Evolutionary conservation across 2,113 vertebrate species (phyloP).

Genomic region (Typhlomys cinereus): DNA sequence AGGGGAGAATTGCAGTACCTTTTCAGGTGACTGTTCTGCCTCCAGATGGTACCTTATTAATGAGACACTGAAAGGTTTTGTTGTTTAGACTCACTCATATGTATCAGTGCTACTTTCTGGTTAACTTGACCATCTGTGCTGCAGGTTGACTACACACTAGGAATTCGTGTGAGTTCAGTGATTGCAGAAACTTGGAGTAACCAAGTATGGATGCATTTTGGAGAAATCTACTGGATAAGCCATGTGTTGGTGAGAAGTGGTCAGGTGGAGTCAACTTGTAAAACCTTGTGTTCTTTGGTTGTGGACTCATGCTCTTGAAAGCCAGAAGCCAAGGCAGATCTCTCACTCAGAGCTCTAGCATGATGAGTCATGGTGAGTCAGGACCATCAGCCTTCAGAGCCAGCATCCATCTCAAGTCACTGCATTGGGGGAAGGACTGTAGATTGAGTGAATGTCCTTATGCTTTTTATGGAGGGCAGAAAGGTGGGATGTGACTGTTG

Average conservation of each 20-base stretch:
- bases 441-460: neutral
- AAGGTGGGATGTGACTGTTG: neutral
- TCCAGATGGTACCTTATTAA: neutral
- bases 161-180: neutral
- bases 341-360: neutral
- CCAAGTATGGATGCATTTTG: neutral
- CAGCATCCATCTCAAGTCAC: slow-evolving; percentile 9
- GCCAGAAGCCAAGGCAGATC: neutral
- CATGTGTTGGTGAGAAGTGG: neutral
- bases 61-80: neutral
- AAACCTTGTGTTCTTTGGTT: neutral
- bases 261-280: neutral
- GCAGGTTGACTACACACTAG: neutral
- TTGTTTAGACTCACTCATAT: neutral
- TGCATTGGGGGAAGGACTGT: slow-evolving; percentile 1
- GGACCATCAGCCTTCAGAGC: neutral
- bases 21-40: neutral
- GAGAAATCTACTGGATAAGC: neutral
- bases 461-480: neutral
- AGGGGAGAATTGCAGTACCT: neutral
- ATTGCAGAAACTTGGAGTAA: neutral
- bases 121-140: slow-evolving; percentile 2
- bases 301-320: neutral
- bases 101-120: neutral
- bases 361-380: slow-evolving; percentile 30